Evolutionary conservation across 2,888 invertebrate genomes (phyloP), one percentile per base, ranked within the genome.

Genomic region (Lepidocyrtinus sp.): DNA sequence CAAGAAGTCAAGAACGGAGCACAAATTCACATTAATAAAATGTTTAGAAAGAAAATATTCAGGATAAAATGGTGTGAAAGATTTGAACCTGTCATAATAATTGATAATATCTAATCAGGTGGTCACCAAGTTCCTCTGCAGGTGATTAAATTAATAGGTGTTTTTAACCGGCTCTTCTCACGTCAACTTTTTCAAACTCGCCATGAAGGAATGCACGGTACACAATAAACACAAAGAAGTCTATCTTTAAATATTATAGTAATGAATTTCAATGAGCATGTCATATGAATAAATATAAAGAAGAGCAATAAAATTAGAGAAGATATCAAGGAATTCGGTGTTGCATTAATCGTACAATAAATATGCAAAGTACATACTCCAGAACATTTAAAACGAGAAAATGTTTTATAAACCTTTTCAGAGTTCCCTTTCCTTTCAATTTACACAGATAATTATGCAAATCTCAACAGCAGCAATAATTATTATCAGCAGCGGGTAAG

Each of bases 71-170:
- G 75, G 75, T 75, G 75, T 75, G 75, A 75, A 75, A 69, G 75
- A 75, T 75, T 75, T 75, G 75, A 75, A 63, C 68, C 62, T 75
- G 75, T 75, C 75, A 75, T 69, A 69, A 75, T 75, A 75, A 75
- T 75, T 75, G 75, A 75, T 75, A 46, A 62, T 63, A 75, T 75
- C 69, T n/a, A 75, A 69, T 69, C 46, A 69, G 62, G 75, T 75
- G 75, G 69, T 69, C 63, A 75, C 63, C 55, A 65, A 67, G 46
- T 21, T 67, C 69, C 75, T 61, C 75, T 63, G 69, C 75, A 75
- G 75, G 75, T 63, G 75, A 75, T 69, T 69, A 63, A 75, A 75
- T 69, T 75, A 68, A 72, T 72, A 63, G 59, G 17, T 69, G 69
- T 62, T 59, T 61, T 67, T 27, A 69, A 75, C 75, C 69, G 69